Percentiles rank a stretch among this genome's conserved stretches.
These are phyloP conservation scores for Larimichthys polyactis DNA, from an alignment of 2,113 vertebrate species.

Conservation along the genomic window DNA sequence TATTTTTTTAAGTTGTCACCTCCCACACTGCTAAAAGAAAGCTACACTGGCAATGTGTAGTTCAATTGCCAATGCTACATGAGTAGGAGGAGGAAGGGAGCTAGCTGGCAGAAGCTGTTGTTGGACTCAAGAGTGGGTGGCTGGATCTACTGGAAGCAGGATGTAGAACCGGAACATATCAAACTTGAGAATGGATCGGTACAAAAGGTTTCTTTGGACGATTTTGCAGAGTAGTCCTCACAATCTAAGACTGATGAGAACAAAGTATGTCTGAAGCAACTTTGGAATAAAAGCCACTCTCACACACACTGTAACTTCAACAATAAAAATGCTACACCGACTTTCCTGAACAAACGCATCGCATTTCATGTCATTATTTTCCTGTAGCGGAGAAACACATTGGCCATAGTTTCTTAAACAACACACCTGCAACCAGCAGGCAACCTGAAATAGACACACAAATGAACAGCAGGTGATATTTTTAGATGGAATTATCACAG, in stretches of 20 bases:
- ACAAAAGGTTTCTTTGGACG: slow-evolving; percentile 9
- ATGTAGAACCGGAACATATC: slow-evolving; percentile 31
- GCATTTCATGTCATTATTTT: slow-evolving; percentile 35
- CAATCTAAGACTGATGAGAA: slow-evolving; percentile 12
- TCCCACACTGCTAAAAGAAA: slow-evolving; percentile 71
- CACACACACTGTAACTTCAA: not conserved
- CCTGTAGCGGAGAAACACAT: not conserved
- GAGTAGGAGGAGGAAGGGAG: slow-evolving; percentile 65
- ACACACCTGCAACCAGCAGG: slow-evolving; percentile 63
- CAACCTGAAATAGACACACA: slow-evolving; percentile 57
- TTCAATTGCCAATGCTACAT: slow-evolving; percentile 41
- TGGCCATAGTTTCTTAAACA: slow-evolving; percentile 38
- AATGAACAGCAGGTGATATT: slow-evolving; percentile 81
- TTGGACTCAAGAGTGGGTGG: slow-evolving; percentile 56
- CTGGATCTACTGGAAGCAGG: slow-evolving; percentile 53
- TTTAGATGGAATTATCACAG: slow-evolving; percentile 74
- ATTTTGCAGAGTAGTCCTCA: not conserved
- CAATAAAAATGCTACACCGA: not conserved
- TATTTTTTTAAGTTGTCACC: slow-evolving; percentile 52
- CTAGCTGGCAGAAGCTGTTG: slow-evolving; percentile 53
- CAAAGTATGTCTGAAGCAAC: slow-evolving; percentile 9
- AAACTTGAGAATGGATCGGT: slow-evolving; percentile 40
- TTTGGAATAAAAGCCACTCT: not conserved
- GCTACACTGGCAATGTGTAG: slow-evolving; percentile 35
- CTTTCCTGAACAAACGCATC: not conserved